Evolutionary conservation across 1,140 invertebrate genomes (phyloP), one percentile per base, ranked within the genome.

Genomic region (Anoplolepis gracilipes): DNA sequence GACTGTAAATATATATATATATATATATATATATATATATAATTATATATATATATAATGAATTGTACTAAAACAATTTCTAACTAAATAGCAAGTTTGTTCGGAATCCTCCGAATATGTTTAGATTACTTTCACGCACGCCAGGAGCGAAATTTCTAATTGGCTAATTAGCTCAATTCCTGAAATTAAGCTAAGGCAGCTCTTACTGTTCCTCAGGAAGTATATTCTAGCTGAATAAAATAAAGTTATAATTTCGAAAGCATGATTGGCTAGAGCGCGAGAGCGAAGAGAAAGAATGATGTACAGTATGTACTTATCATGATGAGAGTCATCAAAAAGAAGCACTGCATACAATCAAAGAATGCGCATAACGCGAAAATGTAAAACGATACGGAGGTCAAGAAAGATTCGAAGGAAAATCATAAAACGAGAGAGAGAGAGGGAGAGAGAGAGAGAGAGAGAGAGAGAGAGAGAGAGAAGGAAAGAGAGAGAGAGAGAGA

Each of bases 301-400:
- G 86, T 90, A 88, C 85, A 72, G 59, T 81, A 69, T 85, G 91
- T 90, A 91, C 90, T 90, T 92, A 89, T 84, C 69, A 84, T 62
- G 85, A 85, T n/a, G 62, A 87, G 61, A 90, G 67, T 88, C 62
- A 85, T 91, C 89, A 91, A 89, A 90, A 90, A 88, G 28, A 46
- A 73, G 73, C 36, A 82, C n/a, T 91, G 87, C 90, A 91, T 92
- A 90, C 87, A 91, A 92, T 92, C 92, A 92, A 91, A 92, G 91
- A 57, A 22, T 89, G 86, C 88, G 89, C 84, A 89, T 42, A 46
- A 84, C 28, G 28, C 72, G 73, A 62, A 65, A 67, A 36, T 78
- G 28, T 62, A 28, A 67, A 22, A 25, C 36, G 70, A 69, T 36
- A 42, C 19, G 33, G 8, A 84, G 64, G 69, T 55, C 22, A 11